Evolutionary conservation across 2,797 vertebrate genomes (phyloP).

Genomic region (Zalophus californianus): DNA sequence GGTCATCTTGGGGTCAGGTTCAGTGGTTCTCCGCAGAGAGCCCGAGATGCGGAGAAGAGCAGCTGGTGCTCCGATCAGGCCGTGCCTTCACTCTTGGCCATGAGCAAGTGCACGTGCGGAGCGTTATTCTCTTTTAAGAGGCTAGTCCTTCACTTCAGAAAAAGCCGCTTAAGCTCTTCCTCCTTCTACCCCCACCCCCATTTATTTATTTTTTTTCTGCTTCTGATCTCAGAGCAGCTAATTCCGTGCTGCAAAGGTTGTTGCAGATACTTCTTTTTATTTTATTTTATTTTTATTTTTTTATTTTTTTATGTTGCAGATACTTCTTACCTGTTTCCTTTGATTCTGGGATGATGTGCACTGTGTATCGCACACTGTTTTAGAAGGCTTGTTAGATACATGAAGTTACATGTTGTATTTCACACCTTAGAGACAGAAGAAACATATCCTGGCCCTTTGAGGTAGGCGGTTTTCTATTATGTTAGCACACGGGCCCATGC

Average conservation of each 20-base stretch:
- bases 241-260: not conserved
- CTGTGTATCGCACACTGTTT: not conserved
- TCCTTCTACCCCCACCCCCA: not conserved
- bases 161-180: not conserved
- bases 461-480: not conserved
- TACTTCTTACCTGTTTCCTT: not conserved
- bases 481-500: not conserved
- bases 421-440: not conserved
- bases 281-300: no score
- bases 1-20: slow-evolving; percentile 72
- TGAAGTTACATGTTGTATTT: not conserved
- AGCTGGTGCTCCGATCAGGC: not conserved
- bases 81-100: not conserved
- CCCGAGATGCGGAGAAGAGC: not conserved
- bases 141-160: not conserved
- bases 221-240: not conserved
- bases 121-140: not conserved
- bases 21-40: slow-evolving; percentile 60
- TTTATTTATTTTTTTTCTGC: not conserved
- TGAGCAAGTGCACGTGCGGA: not conserved
- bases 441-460: no score
- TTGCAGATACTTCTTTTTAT: not conserved
- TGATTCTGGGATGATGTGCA: not conserved
- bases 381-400: not conserved
- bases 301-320: no score